Percentiles rank a stretch among this genome's conserved stretches.
phyloP scores from a whole-genome alignment of 1,140 invertebrate species.

The Holcopasites calliopsidis region DNA sequence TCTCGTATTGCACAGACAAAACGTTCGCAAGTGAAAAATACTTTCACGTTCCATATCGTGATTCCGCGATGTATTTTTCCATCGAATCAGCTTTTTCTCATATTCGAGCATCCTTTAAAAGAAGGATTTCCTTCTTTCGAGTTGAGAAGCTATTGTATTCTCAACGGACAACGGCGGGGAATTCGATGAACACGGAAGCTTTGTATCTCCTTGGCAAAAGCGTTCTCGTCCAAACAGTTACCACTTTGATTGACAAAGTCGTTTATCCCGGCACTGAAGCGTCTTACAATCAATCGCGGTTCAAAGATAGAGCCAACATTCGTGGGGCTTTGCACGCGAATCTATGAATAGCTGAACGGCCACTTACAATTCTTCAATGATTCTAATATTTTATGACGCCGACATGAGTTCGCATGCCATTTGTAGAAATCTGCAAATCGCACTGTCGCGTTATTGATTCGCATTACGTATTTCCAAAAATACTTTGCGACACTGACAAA shows the following conservation, averaged over 20 bases:
- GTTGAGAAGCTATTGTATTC: no score
- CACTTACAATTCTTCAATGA: background rate
- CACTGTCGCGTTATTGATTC: no score
- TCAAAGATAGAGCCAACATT: background rate
- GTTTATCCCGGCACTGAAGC: background rate
- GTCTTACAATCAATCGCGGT: background rate
- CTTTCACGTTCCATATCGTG: no score
- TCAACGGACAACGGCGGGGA: background rate
- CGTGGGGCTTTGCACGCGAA: background rate
- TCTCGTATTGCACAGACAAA: no score
- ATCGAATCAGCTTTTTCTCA: background rate
- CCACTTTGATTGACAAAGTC: constrained; percentile 10
- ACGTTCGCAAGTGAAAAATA: no score
- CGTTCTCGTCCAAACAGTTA: background rate
- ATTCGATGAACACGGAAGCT: background rate
- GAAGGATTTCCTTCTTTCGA: background rate
- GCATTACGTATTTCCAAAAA: no score
- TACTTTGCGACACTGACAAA: no score
- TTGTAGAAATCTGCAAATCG: background rate
- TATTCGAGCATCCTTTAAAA: background rate
- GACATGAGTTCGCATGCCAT: background rate
- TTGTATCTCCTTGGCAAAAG: background rate
- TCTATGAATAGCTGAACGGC: no score
- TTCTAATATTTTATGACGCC: background rate
- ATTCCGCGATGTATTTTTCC: no score